A percentile compares a stretch with the other conserved stretches of the same genome.
Evolutionary conservation across 92 coral and sea anemone genomes (phyloP).

Genomic region (Bergia sp.): DNA sequence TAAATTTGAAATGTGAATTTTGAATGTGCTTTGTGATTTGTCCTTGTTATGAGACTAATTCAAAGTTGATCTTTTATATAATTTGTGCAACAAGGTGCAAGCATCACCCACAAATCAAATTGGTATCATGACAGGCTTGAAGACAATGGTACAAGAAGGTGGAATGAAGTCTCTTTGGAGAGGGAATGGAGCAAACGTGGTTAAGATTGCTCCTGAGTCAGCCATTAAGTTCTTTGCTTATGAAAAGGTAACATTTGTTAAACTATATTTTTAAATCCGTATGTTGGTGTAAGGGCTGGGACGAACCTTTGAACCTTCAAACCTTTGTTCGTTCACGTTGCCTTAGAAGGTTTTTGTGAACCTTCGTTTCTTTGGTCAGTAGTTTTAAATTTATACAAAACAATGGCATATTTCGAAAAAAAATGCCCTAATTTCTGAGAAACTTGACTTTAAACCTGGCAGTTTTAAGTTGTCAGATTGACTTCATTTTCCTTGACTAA

Average conservation of each 20-base stretch:
- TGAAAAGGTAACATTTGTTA: constrained; percentile 74
- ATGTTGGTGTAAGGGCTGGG: too few relatives aligned
- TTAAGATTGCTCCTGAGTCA: constrained; percentile 95
- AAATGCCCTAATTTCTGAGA: too few relatives aligned
- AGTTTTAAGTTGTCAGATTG: too few relatives aligned
- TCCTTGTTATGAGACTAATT: not conserved
- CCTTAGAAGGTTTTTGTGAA: too few relatives aligned
- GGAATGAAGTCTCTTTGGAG: constrained; percentile 94
- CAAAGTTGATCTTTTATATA: not conserved
- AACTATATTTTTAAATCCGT: not conserved
- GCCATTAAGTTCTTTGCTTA: constrained; percentile 96
- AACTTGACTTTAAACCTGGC: too few relatives aligned
- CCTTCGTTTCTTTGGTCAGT: too few relatives aligned
- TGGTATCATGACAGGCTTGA: constrained; percentile 82
- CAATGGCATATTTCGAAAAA: too few relatives aligned
- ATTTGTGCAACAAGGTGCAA: constrained; percentile 66
- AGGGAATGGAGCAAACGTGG: constrained; percentile 99
- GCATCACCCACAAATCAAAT: constrained; percentile 83
- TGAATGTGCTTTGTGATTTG: not conserved
- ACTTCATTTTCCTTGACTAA: too few relatives aligned
- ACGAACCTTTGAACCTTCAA: too few relatives aligned
- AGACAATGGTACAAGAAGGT: constrained; percentile 87
- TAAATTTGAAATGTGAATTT: too few relatives aligned
- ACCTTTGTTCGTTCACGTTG: too few relatives aligned
- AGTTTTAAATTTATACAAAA: too few relatives aligned